Evolutionary conservation across 2,888 invertebrate genomes (phyloP).

Genomic region (Rotaria sp.): DNA sequence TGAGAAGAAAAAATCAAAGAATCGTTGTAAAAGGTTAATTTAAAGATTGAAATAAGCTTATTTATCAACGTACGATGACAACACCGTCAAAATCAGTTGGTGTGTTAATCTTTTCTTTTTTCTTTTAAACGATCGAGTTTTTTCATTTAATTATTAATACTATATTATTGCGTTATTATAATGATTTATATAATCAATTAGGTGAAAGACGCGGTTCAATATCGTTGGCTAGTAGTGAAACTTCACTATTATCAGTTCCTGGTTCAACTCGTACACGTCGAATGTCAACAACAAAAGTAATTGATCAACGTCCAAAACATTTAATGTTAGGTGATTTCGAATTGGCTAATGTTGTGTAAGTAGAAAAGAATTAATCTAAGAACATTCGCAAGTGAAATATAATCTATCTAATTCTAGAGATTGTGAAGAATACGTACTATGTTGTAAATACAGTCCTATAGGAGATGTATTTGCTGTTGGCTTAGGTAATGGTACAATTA

Average conservation of each 20-base stretch:
- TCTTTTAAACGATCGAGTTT: too few relatives aligned
- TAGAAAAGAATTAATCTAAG: too few relatives aligned
- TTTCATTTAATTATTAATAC: too few relatives aligned
- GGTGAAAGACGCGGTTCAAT: conserved; percentile 2
- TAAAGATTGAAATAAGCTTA: too few relatives aligned
- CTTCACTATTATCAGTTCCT: not conserved
- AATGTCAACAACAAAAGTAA: not conserved
- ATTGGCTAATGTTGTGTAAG: conserved; percentile 26
- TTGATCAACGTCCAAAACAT: conserved; percentile 20
- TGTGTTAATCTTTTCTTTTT: too few relatives aligned
- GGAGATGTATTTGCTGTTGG: conserved; percentile 39
- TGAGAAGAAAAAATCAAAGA: too few relatives aligned
- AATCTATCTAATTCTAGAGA: conserved; percentile 16
- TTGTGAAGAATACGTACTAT: conserved; percentile 32
- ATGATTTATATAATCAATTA: not conserved
- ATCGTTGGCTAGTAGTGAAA: not conserved
- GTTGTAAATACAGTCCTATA: conserved; percentile 35
- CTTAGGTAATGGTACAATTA: conserved; percentile 33
- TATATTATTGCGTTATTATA: too few relatives aligned
- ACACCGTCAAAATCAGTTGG: not conserved
- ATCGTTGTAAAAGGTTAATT: too few relatives aligned
- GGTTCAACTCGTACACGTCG: not conserved
- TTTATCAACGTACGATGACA: not conserved
- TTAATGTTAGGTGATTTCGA: conserved; percentile 18
- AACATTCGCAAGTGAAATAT: not conserved